These are phyloP conservation scores for Marasmarcha lunaedactyla DNA, from an alignment of 2,888 invertebrate species.

Conservation along the genomic window DNA sequence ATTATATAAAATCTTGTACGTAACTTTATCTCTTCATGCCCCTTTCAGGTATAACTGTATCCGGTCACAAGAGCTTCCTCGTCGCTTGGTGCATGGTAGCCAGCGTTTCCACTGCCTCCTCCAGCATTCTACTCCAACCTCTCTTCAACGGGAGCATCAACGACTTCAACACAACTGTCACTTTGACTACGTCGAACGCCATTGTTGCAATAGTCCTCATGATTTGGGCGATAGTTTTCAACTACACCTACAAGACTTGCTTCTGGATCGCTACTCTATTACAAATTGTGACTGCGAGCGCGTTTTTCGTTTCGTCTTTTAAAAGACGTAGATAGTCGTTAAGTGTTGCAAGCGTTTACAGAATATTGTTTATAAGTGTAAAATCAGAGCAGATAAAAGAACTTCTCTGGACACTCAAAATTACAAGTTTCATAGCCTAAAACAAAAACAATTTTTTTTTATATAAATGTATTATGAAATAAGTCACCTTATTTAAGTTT, in stretches of 20 bases:
- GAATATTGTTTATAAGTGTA: not conserved
- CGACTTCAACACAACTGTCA: slow-evolving; percentile 57
- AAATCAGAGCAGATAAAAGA: not conserved
- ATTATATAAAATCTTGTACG: too few relatives aligned
- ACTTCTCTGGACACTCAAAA: too few relatives aligned
- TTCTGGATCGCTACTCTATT: slow-evolving; percentile 47
- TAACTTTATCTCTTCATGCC: too few relatives aligned
- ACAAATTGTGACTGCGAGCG: slow-evolving; percentile 38
- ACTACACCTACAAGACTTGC: slow-evolving; percentile 46
- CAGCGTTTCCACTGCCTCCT: slow-evolving; percentile 45
- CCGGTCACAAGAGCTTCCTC: slow-evolving; percentile 39
- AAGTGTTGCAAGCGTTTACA: too few relatives aligned
- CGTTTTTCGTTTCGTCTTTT: slow-evolving; percentile 47
- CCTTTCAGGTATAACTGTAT: slow-evolving; percentile 49
- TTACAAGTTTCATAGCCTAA: too few relatives aligned
- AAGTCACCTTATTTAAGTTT: too few relatives aligned
- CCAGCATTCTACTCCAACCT: slow-evolving; percentile 48
- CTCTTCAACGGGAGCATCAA: slow-evolving; percentile 50
- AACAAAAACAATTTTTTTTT: too few relatives aligned
- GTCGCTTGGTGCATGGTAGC: slow-evolving; percentile 56
- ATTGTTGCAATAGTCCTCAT: slow-evolving; percentile 44
- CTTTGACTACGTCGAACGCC: slow-evolving; percentile 48
- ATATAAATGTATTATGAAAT: too few relatives aligned
- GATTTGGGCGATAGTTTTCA: slow-evolving; percentile 40
- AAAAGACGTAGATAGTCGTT: slow-evolving; percentile 34